phyloP scores from a whole-genome alignment of 2,113 vertebrate genomes.

The Bubalus kerabau region DNA sequence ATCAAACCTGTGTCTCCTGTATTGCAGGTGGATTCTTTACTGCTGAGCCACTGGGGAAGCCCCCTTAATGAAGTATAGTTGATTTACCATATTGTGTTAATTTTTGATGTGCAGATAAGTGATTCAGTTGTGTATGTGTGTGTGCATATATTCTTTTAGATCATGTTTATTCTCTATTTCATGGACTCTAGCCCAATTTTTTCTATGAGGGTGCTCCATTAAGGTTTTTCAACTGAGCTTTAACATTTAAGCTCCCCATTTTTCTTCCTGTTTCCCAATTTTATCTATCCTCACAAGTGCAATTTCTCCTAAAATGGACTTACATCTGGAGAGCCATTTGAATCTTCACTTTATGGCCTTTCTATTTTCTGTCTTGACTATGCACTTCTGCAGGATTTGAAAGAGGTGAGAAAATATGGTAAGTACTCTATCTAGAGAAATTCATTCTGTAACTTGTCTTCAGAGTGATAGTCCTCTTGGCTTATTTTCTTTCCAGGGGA shows the following conservation, averaged over 20 bases:
- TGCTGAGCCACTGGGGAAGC: neutral
- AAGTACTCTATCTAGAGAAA: neutral
- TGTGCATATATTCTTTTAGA: neutral
- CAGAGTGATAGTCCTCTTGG: neutral
- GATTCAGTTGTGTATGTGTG: neutral
- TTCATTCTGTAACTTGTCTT: neutral
- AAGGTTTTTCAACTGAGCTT: neutral
- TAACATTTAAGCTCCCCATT: neutral
- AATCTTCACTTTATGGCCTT: neutral
- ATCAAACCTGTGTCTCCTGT: neutral
- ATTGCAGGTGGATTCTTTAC: neutral
- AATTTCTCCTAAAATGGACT: neutral
- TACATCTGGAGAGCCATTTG: neutral
- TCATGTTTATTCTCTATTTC: neutral
- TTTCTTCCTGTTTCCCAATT: neutral
- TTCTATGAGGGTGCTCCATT: neutral
- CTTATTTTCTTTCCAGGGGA: neutral
- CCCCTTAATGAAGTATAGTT: neutral
- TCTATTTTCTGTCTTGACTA: neutral
- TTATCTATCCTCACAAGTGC: neutral
- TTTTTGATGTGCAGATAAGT: neutral
- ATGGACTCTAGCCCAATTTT: fast-evolving
- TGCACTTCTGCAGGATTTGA: neutral
- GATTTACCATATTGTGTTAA: neutral
- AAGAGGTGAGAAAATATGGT: neutral